phyloP scores from a whole-genome alignment of 2,113 vertebrate species.

The Aythya baeri region DNA sequence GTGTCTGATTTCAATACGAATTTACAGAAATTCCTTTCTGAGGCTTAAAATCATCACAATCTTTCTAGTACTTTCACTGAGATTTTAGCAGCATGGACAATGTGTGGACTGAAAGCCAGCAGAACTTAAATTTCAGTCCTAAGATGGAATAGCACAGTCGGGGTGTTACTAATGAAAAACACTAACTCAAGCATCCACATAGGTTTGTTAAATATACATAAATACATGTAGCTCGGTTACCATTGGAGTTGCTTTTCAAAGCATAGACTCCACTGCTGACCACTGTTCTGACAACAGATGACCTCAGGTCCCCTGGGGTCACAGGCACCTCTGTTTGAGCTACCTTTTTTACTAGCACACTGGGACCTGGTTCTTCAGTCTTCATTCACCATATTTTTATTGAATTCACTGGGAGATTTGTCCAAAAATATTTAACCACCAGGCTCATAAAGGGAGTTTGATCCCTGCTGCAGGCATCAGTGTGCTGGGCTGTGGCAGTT shows the following conservation, averaged over 20 bases:
- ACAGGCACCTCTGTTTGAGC: background rate
- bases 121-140: background rate
- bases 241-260: background rate
- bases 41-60: background rate
- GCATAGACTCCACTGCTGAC: background rate
- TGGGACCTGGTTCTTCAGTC: background rate
- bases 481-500: background rate
- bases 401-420: background rate
- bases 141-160: background rate
- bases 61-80: background rate
- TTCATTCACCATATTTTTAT: background rate
- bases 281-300: background rate
- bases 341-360: background rate
- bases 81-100: background rate
- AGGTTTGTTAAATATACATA: background rate
- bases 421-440: background rate
- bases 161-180: background rate
- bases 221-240: background rate
- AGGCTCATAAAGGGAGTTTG: background rate
- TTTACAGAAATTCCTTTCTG: background rate
- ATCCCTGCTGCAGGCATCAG: background rate
- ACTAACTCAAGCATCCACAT: background rate
- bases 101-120: background rate
- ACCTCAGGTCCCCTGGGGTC: background rate
- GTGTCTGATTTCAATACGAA: background rate